Base-by-base conservation (phyloP, 2,113 vertebrate species). In the Elgaria multicarinata region DNA sequence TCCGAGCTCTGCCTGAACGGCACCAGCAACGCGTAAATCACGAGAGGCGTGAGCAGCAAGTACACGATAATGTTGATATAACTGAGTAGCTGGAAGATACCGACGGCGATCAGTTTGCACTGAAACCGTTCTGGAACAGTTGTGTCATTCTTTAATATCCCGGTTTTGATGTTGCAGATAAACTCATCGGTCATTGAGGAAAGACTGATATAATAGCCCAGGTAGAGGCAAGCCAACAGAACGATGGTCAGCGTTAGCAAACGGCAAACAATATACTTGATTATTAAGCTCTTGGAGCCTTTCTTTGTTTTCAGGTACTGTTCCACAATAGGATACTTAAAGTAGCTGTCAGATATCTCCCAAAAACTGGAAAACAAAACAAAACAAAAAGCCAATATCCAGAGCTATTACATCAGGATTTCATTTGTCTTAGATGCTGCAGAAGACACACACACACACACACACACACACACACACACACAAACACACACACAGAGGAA, bases 261-360 rank as follows among this genome's bases (percentile, higher is more conserved):
- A 22, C 98, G 97, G 89, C 98, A 99, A 16, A 92, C 90, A 46
- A 99, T 94, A 90, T 99, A 99, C 69, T 97, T 98, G n/a, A 96
- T 39, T 39, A 99, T 97, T 18, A 99, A 96, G 58, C 92, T 87
- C 89, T 76, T 96, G 13, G 97, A 98, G 80, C 90, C 96, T 82
- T 96, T 98, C 94, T 99, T 99, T 0, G 98, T 98, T 95, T 98
- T 98, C 94, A 99, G 96, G 93, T 99, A 99, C 92, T 99, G 98
- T 90, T 99, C 98, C 93, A 99, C 98, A 69, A 99, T 97, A 12
- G 98, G 99, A 91, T 98, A 99, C 90, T 98, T 99, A 91, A 99
- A 98, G 94, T 98, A 97, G 93, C 97, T 97, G 94, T 99, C 98
- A 0, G 97, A 94, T 91, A 98, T 94, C 71, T 99, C 99, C 97